These are phyloP conservation scores for Platycheirus albimanus DNA, from an alignment of 2,888 invertebrate species.

Conservation along the genomic window DNA sequence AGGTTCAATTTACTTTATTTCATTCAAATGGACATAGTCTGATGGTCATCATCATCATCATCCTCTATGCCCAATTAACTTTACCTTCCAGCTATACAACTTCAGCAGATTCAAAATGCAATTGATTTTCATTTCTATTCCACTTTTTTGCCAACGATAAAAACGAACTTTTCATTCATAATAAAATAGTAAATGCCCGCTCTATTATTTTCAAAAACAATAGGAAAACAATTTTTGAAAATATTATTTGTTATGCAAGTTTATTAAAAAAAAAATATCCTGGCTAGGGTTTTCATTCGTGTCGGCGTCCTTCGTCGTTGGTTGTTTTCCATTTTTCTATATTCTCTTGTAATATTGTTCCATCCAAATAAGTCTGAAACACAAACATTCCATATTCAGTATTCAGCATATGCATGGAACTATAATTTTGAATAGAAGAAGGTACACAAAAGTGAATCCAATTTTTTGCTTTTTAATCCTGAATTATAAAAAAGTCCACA, in stretches of 20 bases:
- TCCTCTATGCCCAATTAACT: too few species aligned
- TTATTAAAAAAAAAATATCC: slow-evolving; percentile 31
- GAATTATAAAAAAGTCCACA: slow-evolving; percentile 5
- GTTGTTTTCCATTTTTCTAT: background rate
- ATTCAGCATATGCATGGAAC: background rate
- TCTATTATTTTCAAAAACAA: background rate
- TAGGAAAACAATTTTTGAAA: background rate
- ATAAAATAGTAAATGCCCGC: background rate
- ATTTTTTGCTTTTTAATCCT: background rate
- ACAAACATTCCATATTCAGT: slow-evolving; percentile 33
- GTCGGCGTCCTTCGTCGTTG: background rate
- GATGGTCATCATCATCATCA: too few species aligned
- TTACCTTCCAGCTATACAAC: background rate
- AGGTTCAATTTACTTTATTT: too few species aligned
- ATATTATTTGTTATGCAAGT: background rate
- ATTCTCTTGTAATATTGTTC: background rate
- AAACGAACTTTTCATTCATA: background rate
- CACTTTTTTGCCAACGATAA: too few species aligned
- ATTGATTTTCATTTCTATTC: background rate
- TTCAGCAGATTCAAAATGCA: background rate
- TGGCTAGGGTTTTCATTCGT: background rate
- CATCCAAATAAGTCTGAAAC: slow-evolving; percentile 14
- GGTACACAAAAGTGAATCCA: slow-evolving; percentile 9
- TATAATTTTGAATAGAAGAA: too few species aligned
- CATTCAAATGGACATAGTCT: too few species aligned